Evolutionary conservation across 2,113 vertebrate genomes (phyloP).

Genomic region (Limanda limanda): DNA sequence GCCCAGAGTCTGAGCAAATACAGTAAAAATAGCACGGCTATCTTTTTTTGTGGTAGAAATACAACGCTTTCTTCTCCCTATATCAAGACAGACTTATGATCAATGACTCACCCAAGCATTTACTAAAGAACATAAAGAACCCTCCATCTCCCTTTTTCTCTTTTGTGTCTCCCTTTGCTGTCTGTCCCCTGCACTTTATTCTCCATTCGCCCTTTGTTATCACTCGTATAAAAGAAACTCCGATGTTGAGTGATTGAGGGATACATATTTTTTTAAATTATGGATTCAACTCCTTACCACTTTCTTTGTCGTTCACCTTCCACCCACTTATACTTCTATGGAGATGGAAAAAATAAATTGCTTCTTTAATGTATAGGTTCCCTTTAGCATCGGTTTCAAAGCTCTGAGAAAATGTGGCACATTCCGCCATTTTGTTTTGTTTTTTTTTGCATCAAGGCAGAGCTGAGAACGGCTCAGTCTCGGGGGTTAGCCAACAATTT

Average conservation of each 20-base stretch:
- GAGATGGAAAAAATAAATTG: constrained; percentile 33
- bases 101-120: constrained; percentile 45
- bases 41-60: constrained; percentile 1
- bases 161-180: background rate
- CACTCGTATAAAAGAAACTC: constrained; percentile 8
- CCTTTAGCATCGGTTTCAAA: background rate
- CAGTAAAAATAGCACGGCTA: constrained; percentile 39
- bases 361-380: constrained; percentile 9
- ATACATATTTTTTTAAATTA: constrained; percentile 1
- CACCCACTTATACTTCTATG: constrained; percentile 3
- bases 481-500: background rate
- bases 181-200: constrained; percentile 30
- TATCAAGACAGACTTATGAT: constrained; percentile 55
- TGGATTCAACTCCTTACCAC: constrained; percentile 1
- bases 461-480: background rate
- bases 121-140: constrained; percentile 42
- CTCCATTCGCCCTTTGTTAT: constrained; percentile 51
- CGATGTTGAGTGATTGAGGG: constrained; percentile 8
- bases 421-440: too few species aligned
- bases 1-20: constrained; percentile 15
- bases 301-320: background rate
- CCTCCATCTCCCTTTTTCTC: constrained; percentile 36
- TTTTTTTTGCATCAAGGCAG: background rate
- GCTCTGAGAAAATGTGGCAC: background rate
- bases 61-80: background rate